A percentile compares a stretch with the other conserved stretches of the same genome.
Conservation (phyloP, 2,888 invertebrate genomes). For the Eupeodes latifasciatus region DNA sequence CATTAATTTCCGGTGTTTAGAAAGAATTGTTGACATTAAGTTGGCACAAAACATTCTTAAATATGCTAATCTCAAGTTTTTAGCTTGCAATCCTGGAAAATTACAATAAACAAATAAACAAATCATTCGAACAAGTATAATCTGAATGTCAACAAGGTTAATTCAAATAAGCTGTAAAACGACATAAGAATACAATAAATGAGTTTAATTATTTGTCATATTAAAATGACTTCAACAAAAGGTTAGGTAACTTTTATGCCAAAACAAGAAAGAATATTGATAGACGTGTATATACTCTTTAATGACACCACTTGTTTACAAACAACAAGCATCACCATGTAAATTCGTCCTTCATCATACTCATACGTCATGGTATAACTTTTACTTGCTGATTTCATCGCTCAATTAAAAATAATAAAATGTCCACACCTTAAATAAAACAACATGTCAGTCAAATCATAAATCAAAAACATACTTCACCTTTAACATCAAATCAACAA, state of each 20-base stretch:
- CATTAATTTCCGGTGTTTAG: neutral
- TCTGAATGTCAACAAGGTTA: neutral
- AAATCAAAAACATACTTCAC: constrained; percentile 28
- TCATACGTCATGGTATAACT: neutral
- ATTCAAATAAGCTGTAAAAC: neutral
- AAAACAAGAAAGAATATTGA: neutral
- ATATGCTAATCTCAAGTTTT: neutral
- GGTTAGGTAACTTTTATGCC: neutral
- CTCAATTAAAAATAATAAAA: constrained; percentile 24
- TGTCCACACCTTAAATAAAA: constrained; percentile 32
- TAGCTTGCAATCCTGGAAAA: neutral
- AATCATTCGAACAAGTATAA: neutral
- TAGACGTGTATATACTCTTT: neutral
- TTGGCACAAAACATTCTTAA: neutral
- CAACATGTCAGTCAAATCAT: constrained; percentile 16
- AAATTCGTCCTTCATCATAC: constrained; percentile 28
- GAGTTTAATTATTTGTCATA: neutral
- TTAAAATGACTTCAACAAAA: neutral
- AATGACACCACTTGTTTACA: constrained; percentile 22
- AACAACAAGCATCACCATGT: constrained; percentile 17
- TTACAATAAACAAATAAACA: neutral
- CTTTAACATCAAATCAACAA: neutral
- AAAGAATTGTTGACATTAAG: neutral
- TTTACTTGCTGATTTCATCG: constrained; percentile 36
- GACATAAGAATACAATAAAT: neutral